phyloP scores from a whole-genome alignment of 2,888 invertebrate genomes.

The Frankliniella fusca region DNA sequence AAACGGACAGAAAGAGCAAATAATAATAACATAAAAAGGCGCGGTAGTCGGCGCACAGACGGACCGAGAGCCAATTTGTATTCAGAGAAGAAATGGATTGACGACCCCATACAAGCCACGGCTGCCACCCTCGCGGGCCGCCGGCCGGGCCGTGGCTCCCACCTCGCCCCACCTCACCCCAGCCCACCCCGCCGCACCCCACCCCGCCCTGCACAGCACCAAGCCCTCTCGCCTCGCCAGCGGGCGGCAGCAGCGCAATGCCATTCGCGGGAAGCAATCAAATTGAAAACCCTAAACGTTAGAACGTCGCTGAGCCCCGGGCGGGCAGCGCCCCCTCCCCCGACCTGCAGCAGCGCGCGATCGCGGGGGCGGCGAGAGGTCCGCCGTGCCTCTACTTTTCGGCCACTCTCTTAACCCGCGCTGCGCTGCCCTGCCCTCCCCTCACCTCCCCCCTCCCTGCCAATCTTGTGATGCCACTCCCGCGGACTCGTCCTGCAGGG shows the following conservation, averaged over 20 bases:
- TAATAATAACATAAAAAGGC: conserved; percentile 23
- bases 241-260: not conserved
- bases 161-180: no score
- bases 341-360: no score
- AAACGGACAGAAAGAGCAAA: conserved; percentile 9
- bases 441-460: no score
- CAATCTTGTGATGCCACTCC: no score
- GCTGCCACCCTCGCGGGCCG: not conserved
- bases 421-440: not conserved
- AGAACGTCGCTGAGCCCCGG: not conserved
- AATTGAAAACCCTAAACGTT: not conserved
- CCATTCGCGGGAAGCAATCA: not conserved
- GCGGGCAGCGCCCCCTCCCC: not conserved
- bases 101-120: not conserved
- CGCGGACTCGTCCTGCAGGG: no score
- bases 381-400: not conserved
- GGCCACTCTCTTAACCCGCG: no score
- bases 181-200: no score
- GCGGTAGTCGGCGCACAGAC: not conserved
- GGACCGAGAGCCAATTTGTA: conserved; percentile 18
- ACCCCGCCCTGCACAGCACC: no score
- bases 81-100: conserved; percentile 21
- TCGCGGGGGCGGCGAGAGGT: not conserved
- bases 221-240: no score
- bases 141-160: not conserved